Percentiles rank a stretch among this genome's conserved stretches.
phyloP scores from a whole-genome alignment of 2,113 vertebrate species.

The Corythornis madagascariensis region DNA sequence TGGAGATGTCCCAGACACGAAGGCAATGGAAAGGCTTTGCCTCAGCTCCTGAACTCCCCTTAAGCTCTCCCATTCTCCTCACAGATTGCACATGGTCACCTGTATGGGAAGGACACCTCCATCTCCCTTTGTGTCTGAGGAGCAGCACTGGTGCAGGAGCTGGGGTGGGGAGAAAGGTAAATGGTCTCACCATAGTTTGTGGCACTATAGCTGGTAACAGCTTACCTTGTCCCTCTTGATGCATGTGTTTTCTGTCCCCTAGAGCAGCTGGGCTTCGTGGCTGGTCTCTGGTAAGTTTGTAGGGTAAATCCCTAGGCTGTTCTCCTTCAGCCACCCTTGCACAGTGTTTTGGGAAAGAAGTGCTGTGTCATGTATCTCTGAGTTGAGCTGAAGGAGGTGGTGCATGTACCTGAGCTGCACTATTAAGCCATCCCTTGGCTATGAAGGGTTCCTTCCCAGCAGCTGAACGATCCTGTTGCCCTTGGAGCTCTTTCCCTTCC shows the following conservation, averaged over 20 bases:
- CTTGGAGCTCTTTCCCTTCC: neutral
- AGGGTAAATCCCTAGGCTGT: neutral
- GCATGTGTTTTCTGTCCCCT: neutral
- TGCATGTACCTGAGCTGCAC: neutral
- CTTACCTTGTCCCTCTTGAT: constrained; percentile 30
- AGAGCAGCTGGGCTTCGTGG: neutral
- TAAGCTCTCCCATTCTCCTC: constrained; percentile 34
- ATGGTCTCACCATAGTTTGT: neutral
- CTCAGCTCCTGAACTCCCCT: constrained; percentile 56
- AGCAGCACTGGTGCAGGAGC: constrained; percentile 4
- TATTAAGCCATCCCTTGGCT: constrained; percentile 40
- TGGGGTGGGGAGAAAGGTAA: neutral
- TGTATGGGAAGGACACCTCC: constrained; percentile 25
- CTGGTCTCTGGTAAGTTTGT: neutral
- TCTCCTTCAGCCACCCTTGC: neutral
- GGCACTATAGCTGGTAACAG: constrained; percentile 5
- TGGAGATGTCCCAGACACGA: neutral
- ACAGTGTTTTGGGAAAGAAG: neutral
- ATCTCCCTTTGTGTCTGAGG: constrained; percentile 12
- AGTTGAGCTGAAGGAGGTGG: neutral
- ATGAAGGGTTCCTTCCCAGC: constrained; percentile 23
- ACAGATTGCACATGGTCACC: neutral
- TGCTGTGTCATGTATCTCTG: neutral
- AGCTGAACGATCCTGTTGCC: constrained; percentile 34
- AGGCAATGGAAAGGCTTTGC: constrained; percentile 57